Percentiles rank a stretch among this genome's conserved stretches.
Evolutionary conservation across 2,888 invertebrate species (phyloP).

Genomic region (Therioaphis trifolii): DNA sequence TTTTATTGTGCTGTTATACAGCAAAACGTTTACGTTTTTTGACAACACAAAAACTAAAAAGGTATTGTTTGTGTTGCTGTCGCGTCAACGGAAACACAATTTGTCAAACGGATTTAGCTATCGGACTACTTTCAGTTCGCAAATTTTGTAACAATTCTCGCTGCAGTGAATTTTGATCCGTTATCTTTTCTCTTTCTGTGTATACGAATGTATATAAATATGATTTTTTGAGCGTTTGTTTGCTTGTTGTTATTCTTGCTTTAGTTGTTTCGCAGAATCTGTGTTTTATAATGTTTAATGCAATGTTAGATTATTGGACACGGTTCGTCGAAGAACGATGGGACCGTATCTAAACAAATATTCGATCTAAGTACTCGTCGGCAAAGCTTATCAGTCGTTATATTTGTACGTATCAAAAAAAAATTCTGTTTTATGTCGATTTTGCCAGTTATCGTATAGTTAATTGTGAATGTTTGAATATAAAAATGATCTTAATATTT

Average conservation of each 20-base stretch:
- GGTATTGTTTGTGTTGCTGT: not conserved
- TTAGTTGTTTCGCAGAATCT: not conserved
- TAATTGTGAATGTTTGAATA: no score
- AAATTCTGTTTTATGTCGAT: not conserved
- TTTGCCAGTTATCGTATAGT: not conserved
- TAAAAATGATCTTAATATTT: not conserved
- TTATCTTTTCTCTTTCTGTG: not conserved
- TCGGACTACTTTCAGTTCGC: not conserved
- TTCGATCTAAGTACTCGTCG: not conserved
- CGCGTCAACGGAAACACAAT: not conserved
- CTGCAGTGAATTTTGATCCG: not conserved
- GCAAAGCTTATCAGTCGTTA: not conserved
- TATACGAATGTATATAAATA: not conserved
- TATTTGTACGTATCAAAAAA: not conserved
- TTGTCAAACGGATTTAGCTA: not conserved
- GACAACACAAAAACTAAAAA: not conserved
- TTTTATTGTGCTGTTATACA: not conserved
- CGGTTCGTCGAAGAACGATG: not conserved
- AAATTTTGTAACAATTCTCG: not conserved
- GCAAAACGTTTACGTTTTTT: not conserved
- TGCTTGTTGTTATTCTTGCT: not conserved
- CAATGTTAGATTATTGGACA: not conserved
- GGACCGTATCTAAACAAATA: conserved; percentile 6
- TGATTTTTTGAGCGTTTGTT: not conserved
- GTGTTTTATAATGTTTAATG: no score